Base-by-base conservation (phyloP, 2,888 invertebrate species). In the Pseudococcus longispinus region DNA sequence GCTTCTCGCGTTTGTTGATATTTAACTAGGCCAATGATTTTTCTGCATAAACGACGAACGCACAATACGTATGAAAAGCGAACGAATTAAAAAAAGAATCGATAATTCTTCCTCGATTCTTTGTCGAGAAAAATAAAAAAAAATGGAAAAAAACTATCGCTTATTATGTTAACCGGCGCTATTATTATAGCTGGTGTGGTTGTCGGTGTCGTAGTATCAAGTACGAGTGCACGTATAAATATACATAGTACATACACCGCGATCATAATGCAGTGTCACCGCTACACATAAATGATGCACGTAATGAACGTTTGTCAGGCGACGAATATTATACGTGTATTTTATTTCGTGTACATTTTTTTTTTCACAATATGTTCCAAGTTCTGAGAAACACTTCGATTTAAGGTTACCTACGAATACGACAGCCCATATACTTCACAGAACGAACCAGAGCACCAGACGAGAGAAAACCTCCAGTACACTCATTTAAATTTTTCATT, bases 1-100 rank as follows among this genome's bases (percentile, higher is more conserved):
- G 18, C 1, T 4, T 32, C 2, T 74, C 32, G 32, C 6, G 5
- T 32, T 74, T 74, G 32, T 70, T 42, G 29, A 42, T 29, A 42
- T 80, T 80, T 80, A 80, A 80, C 37, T 80, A 80, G 77, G 77
- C 77, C 77, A 80, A 80, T 80, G 77, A 42, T 80, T 80, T 80
- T 80, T 80, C 42, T 80, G 77, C 77, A 42, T 42, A 80, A 42
- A 6, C 23, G 26, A 20, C 77, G 3, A 15, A 42, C 74, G 18
- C 23, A 80, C 77, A 80, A 80, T 80, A 42, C 20, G 20, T 37
- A 37, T n/a, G 32, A 74, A 32, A 42, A 11, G 42, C 77, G 77
- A 80, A 29, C 42, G 77, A 80, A 80, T 80, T 37, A 80, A 70
- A 37, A n/a, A 32, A 42, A 80, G 77, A 80, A 80, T 80, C 77